Evolutionary conservation across 2,888 invertebrate species (phyloP).

Genomic region (Panzeria rudis): DNA sequence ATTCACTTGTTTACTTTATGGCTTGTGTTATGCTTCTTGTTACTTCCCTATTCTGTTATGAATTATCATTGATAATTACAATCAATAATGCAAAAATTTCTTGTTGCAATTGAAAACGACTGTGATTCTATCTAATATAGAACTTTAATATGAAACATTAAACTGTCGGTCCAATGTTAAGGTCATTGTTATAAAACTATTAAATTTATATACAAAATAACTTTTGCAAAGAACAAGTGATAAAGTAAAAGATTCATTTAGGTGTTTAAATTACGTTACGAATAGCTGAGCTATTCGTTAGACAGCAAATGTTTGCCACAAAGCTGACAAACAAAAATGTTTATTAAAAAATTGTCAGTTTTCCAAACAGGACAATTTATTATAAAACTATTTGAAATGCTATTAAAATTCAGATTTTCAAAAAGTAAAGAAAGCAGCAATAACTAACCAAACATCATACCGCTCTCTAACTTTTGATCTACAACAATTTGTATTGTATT

Average conservation of each 20-base stretch:
- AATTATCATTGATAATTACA: no score
- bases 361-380: slow-evolving; percentile 55
- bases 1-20: no score
- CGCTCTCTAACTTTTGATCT: slow-evolving; percentile 45
- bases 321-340: slow-evolving; percentile 49
- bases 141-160: background rate
- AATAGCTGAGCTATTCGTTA: background rate
- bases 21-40: no score
- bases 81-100: no score
- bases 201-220: slow-evolving; percentile 28
- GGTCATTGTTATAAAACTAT: slow-evolving; percentile 62
- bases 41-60: no score
- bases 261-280: background rate
- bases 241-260: background rate
- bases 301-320: slow-evolving; percentile 34
- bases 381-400: slow-evolving; percentile 65
- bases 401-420: slow-evolving; percentile 55
- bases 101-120: slow-evolving; percentile 11
- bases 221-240: background rate
- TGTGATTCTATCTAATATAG: background rate
- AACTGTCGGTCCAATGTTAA: slow-evolving; percentile 54
- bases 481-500: slow-evolving; percentile 41
- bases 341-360: slow-evolving; percentile 51
- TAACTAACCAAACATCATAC: slow-evolving; percentile 27
- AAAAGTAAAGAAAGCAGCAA: slow-evolving; percentile 8